Base-by-base conservation (phyloP, 2,113 vertebrate species). In the Campylomormyrus tamandua region DNA sequence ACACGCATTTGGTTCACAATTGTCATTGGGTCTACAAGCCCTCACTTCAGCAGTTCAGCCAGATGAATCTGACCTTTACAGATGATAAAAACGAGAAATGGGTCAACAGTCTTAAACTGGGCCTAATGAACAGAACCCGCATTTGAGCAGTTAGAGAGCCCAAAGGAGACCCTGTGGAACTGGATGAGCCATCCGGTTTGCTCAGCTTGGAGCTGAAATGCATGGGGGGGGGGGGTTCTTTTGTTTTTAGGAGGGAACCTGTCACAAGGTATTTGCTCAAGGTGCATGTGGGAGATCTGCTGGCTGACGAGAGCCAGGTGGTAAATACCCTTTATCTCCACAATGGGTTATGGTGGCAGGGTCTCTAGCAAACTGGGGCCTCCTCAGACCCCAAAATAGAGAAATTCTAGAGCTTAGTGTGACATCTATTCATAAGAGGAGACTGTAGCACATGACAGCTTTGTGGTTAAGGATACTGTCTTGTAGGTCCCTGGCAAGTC, bases 181-280 rank as follows among this genome's bases (percentile, higher is more conserved):
- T 24, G 24, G 45, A 31, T 3, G 62, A 70, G n/a, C 62, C 5
- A 8, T n/a, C 24, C 74, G 0, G 42, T 48, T 84, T 46, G 66
- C 66, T 24, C 66, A 35, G 62, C 88, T 10, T 31, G 9, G 8
- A 74, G 46, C 35, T 24, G 4, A 27, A 45, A 56, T 46, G 19
- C 42, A 48, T 50, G 19, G 35, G 11, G 74, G n/a, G 35, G 35
- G 39, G 31, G 3, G 35, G 19, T 17, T 89, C 48, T 39, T 56
- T 89, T 83, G 17, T 58, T 62, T 84, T 50, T 35, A 45, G 52
- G 39, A 8, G 89, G 11, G 21, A 53, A 84, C 48, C 74, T 45
- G 77, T 39, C 46, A 84, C 77, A 89, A 83, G 50, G 89, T 46
- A 50, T 89, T 89, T 89, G 89, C 39, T 10, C 24, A 45, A 56